Evolutionary conservation across 2,888 invertebrate species (phyloP).

Genomic region (Phanerotoma sp.): DNA sequence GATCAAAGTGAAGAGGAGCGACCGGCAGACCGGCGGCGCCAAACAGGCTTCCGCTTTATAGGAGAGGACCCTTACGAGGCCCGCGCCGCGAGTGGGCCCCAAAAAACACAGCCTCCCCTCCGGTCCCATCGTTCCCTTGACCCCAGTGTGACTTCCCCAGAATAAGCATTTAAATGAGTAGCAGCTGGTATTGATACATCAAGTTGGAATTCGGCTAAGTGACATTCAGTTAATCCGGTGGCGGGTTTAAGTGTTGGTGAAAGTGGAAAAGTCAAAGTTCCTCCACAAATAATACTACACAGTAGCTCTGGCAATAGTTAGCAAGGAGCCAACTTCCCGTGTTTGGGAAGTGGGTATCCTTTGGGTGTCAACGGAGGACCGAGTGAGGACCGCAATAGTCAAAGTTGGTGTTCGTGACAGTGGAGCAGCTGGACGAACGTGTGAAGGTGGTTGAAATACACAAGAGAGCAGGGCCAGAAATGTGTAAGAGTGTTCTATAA

Average conservation of each 20-base stretch:
- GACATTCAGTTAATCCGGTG: constrained; percentile 15
- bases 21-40: constrained; percentile 61
- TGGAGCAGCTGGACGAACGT: constrained; percentile 16
- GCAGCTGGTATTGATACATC: not conserved
- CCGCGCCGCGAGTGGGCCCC: constrained; percentile 34
- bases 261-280: constrained; percentile 6
- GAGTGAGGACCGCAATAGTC: constrained; percentile 14
- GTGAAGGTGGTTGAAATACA: constrained; percentile 21
- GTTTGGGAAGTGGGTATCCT: constrained; percentile 22
- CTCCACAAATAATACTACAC: not conserved
- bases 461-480: constrained; percentile 14
- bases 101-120: constrained; percentile 20
- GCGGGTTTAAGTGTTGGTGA: constrained; percentile 15
- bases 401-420: constrained; percentile 27
- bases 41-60: constrained; percentile 63
- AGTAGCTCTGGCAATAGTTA: constrained; percentile 27
- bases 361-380: constrained; percentile 6
- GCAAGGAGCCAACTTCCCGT: constrained; percentile 23
- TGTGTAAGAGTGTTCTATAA: not conserved
- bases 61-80: constrained; percentile 41
- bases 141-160: constrained; percentile 7
- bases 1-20: constrained; percentile 61
- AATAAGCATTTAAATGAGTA: not conserved
- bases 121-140: constrained; percentile 14
- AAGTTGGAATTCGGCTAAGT: not conserved